Conservation (phyloP, 2,888 invertebrate species). For the Limenitis arthemis region DNA sequence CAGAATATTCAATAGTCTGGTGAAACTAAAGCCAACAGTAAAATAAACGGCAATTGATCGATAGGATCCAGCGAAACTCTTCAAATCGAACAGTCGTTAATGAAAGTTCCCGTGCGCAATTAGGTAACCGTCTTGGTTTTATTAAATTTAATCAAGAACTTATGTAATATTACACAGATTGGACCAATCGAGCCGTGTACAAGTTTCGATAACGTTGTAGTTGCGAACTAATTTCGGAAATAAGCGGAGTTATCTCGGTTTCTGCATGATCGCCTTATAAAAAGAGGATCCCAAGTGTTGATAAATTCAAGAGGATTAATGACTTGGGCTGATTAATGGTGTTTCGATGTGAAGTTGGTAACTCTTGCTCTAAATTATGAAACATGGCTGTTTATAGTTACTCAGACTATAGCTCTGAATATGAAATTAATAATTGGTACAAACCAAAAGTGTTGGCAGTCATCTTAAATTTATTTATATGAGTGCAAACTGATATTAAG, state of each 20-base stretch:
- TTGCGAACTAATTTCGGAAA: slow-evolving; percentile 68
- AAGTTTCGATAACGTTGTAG: slow-evolving; percentile 69
- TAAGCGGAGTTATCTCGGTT: slow-evolving; percentile 59
- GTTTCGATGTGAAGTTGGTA: slow-evolving; percentile 32
- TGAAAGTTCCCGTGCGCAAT: slow-evolving; percentile 65
- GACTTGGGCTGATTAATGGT: slow-evolving; percentile 36
- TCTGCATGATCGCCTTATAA: slow-evolving; percentile 57
- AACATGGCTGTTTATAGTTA: slow-evolving; percentile 6
- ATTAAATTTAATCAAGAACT: slow-evolving; percentile 73
- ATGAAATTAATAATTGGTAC: too few species aligned
- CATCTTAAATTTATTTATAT: too few species aligned
- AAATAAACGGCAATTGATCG: slow-evolving; percentile 36
- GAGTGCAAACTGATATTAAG: too few species aligned
- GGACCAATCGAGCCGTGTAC: slow-evolving; percentile 65
- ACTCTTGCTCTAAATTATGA: slow-evolving; percentile 17
- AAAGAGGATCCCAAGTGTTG: slow-evolving; percentile 48
- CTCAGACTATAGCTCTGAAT: slow-evolving; percentile 2
- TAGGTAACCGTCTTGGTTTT: slow-evolving; percentile 69
- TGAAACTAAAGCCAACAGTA: background rate
- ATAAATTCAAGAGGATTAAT: slow-evolving; percentile 5
- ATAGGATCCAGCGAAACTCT: slow-evolving; percentile 47
- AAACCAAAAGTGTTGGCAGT: too few species aligned
- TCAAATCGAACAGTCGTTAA: slow-evolving; percentile 68
- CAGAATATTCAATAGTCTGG: too few species aligned
- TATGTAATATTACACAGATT: slow-evolving; percentile 71